Conservation (phyloP, 2,113 vertebrate genomes). For the Brienomyrus longianalis region DNA sequence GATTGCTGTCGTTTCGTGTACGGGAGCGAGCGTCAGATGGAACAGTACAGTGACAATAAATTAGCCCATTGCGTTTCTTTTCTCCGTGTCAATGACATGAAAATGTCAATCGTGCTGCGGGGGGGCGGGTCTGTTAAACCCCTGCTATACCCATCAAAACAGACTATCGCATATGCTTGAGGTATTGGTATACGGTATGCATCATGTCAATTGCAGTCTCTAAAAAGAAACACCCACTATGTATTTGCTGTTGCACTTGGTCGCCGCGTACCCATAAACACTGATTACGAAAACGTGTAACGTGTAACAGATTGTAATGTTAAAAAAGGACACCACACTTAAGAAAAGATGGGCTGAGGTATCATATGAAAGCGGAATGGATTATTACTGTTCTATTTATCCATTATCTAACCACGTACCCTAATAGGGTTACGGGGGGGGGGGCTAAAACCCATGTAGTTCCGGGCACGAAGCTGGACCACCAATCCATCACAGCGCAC, state of each 20-base stretch:
- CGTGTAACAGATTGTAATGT: neutral
- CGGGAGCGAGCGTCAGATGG: neutral
- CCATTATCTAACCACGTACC: neutral
- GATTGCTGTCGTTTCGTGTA: neutral
- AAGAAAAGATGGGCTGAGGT: neutral
- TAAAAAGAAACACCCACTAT: neutral
- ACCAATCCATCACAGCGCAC: neutral
- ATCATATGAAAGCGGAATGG: neutral
- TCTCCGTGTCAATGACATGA: neutral
- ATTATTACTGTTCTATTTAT: neutral
- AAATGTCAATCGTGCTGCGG: neutral
- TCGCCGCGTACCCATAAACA: neutral
- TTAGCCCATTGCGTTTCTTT: neutral
- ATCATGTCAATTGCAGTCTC: neutral
- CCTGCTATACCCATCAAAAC: neutral
- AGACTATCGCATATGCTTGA: neutral
- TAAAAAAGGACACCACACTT: neutral
- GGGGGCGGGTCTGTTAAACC: neutral
- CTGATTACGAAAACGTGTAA: neutral
- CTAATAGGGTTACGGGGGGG: neutral
- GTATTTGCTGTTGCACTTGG: neutral
- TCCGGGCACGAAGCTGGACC: neutral
- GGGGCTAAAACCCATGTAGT: neutral
- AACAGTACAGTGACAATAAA: neutral
- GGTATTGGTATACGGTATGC: neutral